A percentile compares a stretch with the other conserved stretches of the same genome.
These are phyloP conservation scores for Oegoconia quadripuncta DNA, from an alignment of 2,888 invertebrate species.

Conservation along the genomic window DNA sequence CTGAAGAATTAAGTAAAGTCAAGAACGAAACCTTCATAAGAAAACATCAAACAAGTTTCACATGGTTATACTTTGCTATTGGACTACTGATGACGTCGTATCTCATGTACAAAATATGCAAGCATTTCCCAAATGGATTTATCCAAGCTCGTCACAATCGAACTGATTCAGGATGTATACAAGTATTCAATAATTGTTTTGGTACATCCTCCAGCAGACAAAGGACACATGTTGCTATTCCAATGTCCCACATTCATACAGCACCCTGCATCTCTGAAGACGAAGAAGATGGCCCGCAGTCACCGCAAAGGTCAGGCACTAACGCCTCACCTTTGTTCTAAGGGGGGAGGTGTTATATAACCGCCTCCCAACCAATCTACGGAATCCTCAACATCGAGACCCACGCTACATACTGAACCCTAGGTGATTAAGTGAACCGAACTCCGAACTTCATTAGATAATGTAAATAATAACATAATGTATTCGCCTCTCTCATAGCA, in stretches of 20 bases:
- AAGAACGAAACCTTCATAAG: constrained; percentile 10
- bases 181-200: constrained; percentile 22
- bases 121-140: neutral
- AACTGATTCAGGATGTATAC: constrained; percentile 6
- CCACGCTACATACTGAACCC: no score
- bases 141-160: neutral
- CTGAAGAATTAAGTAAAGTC: constrained; percentile 12
- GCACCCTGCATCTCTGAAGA: constrained; percentile 2
- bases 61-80: constrained; percentile 9
- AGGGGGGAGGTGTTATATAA: constrained; percentile 6
- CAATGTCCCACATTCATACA: neutral
- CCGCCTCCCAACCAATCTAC: no score
- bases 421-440: no score
- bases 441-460: no score
- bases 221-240: neutral
- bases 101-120: neutral
- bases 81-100: constrained; percentile 3
- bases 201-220: constrained; percentile 5
- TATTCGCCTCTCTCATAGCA: no score
- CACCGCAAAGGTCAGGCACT: constrained; percentile 1
- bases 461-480: no score
- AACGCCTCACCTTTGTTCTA: no score
- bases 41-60: constrained; percentile 5
- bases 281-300: constrained; percentile 3
- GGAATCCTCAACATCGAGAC: no score